Evolutionary conservation across 2,797 vertebrate genomes (phyloP).

Genomic region (Gouania willdenowi): DNA sequence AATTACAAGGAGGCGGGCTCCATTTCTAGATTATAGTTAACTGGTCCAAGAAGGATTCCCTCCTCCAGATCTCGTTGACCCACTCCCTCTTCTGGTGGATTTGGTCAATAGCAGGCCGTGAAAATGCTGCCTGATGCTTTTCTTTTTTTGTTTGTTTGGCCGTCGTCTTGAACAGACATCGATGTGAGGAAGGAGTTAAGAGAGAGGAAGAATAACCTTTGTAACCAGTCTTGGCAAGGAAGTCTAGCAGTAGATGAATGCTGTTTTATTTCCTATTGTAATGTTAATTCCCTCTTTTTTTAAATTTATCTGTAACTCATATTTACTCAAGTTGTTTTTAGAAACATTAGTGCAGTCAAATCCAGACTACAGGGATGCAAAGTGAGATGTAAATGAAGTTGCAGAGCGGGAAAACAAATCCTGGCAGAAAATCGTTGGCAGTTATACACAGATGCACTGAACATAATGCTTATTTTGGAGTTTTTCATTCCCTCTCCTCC

Average conservation of each 20-base stretch:
- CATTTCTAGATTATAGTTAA: conserved; percentile 76
- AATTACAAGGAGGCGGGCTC: conserved; percentile 65
- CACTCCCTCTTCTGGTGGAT: conserved; percentile 53
- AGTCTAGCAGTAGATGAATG: too few species aligned
- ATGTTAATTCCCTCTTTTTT: too few species aligned
- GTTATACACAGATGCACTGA: conserved; percentile 9
- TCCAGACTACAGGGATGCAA: conserved; percentile 52
- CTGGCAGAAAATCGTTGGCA: conserved; percentile 5
- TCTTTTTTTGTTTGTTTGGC: too few species aligned
- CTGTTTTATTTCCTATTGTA: too few species aligned
- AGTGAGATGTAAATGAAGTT: conserved; percentile 46
- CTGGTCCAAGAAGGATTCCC: conserved; percentile 70
- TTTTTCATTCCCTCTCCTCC: conserved; percentile 24
- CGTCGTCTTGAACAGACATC: too few species aligned
- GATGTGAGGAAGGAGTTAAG: too few species aligned
- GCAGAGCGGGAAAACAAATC: conserved; percentile 2
- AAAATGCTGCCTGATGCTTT: too few species aligned
- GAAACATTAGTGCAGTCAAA: conserved; percentile 44
- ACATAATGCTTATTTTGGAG: too few species aligned
- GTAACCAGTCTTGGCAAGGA: too few species aligned
- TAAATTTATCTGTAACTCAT: conserved; percentile 24
- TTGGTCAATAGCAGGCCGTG: conserved; percentile 64
- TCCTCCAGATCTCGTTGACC: conserved; percentile 69
- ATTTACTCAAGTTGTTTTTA: conserved; percentile 34
- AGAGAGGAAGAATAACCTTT: too few species aligned